phyloP scores from a whole-genome alignment of 2,113 vertebrate species.

The Colistium nudipinnis region DNA sequence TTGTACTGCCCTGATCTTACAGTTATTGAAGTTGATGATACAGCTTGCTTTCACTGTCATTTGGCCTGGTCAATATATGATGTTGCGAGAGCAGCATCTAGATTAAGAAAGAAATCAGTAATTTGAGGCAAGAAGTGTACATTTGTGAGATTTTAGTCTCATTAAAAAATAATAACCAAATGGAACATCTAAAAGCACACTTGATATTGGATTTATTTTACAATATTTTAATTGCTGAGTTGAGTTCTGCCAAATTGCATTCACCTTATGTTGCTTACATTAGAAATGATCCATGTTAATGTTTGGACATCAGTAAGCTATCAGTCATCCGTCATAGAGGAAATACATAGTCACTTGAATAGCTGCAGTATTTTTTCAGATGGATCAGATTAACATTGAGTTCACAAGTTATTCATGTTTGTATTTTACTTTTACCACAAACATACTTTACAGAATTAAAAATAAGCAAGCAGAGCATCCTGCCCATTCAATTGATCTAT shows the following conservation, averaged over 20 bases:
- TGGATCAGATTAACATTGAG: no score
- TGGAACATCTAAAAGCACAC: background rate
- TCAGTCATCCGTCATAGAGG: no score
- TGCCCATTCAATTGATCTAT: no score
- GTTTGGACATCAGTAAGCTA: no score
- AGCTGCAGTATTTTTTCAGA: background rate
- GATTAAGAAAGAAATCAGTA: background rate
- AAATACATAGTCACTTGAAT: background rate
- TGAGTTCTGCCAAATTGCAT: background rate
- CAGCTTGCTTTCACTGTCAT: background rate
- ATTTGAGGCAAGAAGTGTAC: background rate
- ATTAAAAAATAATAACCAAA: background rate
- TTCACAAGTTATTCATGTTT: no score
- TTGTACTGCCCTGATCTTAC: conserved; percentile 1
- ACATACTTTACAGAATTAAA: no score
- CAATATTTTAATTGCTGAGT: background rate
- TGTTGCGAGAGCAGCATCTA: conserved; percentile 3
- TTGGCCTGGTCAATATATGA: background rate
- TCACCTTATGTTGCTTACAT: background rate
- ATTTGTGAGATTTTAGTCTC: background rate
- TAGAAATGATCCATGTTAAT: background rate
- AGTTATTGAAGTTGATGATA: background rate
- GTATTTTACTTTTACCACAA: no score
- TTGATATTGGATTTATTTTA: background rate
- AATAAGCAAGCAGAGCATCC: no score